Evolutionary conservation across 64 coral and sea anemone genomes (phyloP).

Genomic region (Acropora tenuis): DNA sequence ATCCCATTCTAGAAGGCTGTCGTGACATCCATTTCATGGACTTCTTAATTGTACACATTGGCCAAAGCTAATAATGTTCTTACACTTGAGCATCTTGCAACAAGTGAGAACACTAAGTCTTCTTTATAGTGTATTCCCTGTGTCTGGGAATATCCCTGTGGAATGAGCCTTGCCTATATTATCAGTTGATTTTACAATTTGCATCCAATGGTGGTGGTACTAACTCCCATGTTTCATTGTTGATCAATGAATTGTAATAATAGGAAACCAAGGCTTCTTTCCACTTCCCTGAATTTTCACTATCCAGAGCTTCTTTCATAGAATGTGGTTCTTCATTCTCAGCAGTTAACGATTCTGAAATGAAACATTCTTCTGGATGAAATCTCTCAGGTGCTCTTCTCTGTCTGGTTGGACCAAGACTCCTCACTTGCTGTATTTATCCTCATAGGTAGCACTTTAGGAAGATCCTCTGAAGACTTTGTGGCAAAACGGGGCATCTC

Average conservation of each 20-base stretch:
- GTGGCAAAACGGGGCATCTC: not conserved
- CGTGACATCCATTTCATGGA: not conserved
- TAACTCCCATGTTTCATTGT: no score
- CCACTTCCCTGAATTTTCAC: slow-evolving; percentile 30
- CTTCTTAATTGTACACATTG: no score
- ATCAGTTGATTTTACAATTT: no score
- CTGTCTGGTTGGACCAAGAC: slow-evolving; percentile 26
- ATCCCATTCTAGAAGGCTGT: slow-evolving; percentile 48
- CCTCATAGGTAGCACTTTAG: not conserved
- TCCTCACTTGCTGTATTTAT: not conserved
- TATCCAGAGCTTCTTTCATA: slow-evolving; percentile 34
- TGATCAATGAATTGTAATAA: no score
- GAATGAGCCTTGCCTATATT: no score
- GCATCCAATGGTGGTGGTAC: no score
- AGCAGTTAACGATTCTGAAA: not conserved
- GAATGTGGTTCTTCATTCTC: not conserved
- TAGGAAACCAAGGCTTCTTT: no score
- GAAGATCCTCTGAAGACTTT: not conserved
- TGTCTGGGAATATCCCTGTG: slow-evolving; percentile 2
- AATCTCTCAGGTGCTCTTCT: slow-evolving; percentile 7
- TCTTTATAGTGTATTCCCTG: slow-evolving; percentile 29
- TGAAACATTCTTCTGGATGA: slow-evolving; percentile 14
- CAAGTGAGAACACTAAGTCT: not conserved
- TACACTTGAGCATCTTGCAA: no score
- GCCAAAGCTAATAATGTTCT: no score